Conservation (phyloP, 2,113 vertebrate species). For the Lipotes vexillifer region DNA sequence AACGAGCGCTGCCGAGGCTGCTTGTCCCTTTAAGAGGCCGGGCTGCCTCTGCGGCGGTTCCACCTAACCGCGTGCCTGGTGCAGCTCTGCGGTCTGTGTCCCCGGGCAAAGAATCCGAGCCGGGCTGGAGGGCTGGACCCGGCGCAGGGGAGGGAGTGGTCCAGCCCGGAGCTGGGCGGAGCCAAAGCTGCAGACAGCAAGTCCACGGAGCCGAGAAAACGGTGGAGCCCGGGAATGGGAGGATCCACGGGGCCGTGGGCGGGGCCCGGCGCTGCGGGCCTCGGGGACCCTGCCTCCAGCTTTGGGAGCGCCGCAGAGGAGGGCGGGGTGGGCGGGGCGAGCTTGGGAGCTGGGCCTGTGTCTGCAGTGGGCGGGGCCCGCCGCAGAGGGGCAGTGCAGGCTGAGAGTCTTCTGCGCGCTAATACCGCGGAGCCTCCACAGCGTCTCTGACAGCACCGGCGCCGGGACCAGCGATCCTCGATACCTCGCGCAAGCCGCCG, state of each 20-base stretch:
- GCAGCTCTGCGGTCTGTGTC: not conserved
- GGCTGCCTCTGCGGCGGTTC: constrained; percentile 34
- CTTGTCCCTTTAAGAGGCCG: constrained; percentile 62
- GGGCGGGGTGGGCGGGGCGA: not conserved
- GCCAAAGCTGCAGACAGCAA: not conserved
- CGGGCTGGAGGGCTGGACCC: fast-evolving
- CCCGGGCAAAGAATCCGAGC: not conserved
- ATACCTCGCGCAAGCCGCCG: not conserved
- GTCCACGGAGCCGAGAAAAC: not conserved
- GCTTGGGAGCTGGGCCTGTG: not conserved
- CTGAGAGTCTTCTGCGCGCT: constrained; percentile 49
- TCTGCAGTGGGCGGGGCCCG: constrained; percentile 56
- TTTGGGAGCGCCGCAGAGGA: not conserved
- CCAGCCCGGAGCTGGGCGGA: not conserved
- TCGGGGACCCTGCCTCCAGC: not conserved
- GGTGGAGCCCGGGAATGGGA: not conserved
- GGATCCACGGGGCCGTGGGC: not conserved
- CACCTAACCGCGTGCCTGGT: not conserved
- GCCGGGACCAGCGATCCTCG: not conserved
- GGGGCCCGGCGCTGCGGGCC: not conserved
- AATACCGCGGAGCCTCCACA: constrained; percentile 73
- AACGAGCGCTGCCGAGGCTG: not conserved
- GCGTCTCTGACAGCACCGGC: constrained; percentile 55
- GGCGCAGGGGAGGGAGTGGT: not conserved
- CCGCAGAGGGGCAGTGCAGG: constrained; percentile 46